Evolutionary conservation across 2,797 vertebrate genomes (phyloP).

Genomic region (Scolopax rusticola): DNA sequence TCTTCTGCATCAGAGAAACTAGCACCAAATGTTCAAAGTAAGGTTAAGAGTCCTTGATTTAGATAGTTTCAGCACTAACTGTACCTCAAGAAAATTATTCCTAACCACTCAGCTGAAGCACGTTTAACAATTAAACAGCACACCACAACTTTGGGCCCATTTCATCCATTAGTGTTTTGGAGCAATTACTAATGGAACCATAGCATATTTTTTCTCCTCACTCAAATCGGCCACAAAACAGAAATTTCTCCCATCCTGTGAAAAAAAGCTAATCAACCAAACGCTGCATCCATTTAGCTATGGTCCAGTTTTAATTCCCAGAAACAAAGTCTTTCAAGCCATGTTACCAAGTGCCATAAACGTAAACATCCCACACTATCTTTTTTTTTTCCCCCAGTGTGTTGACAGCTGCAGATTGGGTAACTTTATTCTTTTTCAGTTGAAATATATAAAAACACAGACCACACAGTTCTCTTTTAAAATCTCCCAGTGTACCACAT

Average conservation of each 20-base stretch:
- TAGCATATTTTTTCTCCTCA: background rate
- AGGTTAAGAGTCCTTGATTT: background rate
- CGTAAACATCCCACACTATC: background rate
- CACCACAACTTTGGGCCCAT: background rate
- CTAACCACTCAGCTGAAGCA: background rate
- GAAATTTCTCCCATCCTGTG: background rate
- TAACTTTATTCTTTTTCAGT: background rate
- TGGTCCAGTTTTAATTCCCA: background rate
- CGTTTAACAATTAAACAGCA: background rate
- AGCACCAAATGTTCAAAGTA: background rate
- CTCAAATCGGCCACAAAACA: background rate
- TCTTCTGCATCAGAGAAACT: background rate
- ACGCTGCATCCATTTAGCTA: background rate
- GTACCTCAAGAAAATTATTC: background rate
- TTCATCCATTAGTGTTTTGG: background rate
- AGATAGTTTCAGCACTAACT: background rate
- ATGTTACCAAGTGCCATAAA: slow-evolving; percentile 21
- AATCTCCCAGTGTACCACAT: background rate
- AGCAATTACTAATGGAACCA: background rate
- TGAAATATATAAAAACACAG: background rate
- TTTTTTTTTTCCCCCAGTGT: background rate
- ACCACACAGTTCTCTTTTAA: background rate
- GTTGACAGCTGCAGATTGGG: background rate
- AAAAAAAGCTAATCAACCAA: background rate
- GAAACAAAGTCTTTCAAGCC: slow-evolving; percentile 29